Evolutionary conservation across 2,888 invertebrate species (phyloP), one percentile per base, ranked within the genome.

Genomic region (Deilephila porcellus): DNA sequence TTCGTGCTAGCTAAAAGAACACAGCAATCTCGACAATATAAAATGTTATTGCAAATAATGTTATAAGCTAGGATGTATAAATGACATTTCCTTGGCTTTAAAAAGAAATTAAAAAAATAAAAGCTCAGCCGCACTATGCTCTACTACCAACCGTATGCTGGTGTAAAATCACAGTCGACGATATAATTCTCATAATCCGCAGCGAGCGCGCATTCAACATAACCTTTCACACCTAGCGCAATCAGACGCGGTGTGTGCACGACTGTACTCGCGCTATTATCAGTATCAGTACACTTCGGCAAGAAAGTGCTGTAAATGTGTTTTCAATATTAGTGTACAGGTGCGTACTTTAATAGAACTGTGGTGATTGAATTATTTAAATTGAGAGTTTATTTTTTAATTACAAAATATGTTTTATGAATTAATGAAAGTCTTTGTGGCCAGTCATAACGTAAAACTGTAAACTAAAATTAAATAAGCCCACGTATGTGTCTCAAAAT

Each of bases 211-310:
- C 56, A 83, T 83, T 85, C 86, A 84, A 84, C 87, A 85, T 93
- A 92, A 93, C 93, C 93, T 93, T 92, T 94, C 92, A 92, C 93
- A 94, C 93, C 90, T 91, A 80, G 78, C 74, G 78, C 77, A 76
- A 79, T 80, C 79, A 82, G 79, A 79, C 76, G 76, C 75, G 76
- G 71, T 77, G 76, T 78, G 75, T 76, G 67, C 63, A 71, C 71
- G 74, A 74, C 64, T 72, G 72, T 72, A 72, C 72, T 59, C 64
- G 34, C 53, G n/a, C 53, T 56, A 71, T 59, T 56, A 71, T 64
- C 53, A 63, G 25, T 20, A 72, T 34, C 34, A 37, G 72, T 72
- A 72, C 72, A 59, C 5, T n/a, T 17, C 20, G 17, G 8, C 14
- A 56, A 56, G 53, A 64, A 64, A 64, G 14, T 72, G 56, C 17